Conservation (phyloP, 92 coral and sea anemone species). For the Montipora capitata region DNA sequence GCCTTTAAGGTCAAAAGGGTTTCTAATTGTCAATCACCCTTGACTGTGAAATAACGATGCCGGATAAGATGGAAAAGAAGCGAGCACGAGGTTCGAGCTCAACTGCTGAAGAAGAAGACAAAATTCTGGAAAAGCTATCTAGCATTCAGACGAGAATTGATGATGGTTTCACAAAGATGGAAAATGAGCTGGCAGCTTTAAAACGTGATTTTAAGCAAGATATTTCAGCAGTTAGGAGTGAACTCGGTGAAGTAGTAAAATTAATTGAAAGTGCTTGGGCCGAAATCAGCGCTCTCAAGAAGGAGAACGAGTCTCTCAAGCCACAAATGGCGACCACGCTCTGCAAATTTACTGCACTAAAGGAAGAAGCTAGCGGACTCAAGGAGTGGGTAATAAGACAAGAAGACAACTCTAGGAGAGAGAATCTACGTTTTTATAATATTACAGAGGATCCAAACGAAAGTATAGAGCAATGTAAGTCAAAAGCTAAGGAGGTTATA, state of each 20-base stretch:
- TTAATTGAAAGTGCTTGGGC: neutral
- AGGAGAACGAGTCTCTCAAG: neutral
- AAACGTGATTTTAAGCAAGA: too few species aligned
- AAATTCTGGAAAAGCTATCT: too few species aligned
- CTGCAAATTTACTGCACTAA: neutral
- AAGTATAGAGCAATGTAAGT: neutral
- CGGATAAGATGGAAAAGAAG: too few species aligned
- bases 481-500: neutral
- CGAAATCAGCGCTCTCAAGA: neutral
- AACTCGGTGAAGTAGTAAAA: neutral
- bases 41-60: too few species aligned
- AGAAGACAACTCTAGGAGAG: slow-evolving; percentile 2
- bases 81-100: too few species aligned
- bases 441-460: neutral
- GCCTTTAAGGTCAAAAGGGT: too few species aligned
- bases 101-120: too few species aligned
- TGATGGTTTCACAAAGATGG: too few species aligned
- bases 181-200: too few species aligned
- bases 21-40: too few species aligned
- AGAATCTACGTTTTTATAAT: neutral
- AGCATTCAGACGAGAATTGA: too few species aligned
- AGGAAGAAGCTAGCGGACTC: neutral
- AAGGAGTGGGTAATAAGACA: neutral
- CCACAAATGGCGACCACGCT: neutral
- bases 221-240: neutral